Base-by-base conservation (phyloP, 2,797 vertebrate species). In the Leptatherina wallacei region DNA sequence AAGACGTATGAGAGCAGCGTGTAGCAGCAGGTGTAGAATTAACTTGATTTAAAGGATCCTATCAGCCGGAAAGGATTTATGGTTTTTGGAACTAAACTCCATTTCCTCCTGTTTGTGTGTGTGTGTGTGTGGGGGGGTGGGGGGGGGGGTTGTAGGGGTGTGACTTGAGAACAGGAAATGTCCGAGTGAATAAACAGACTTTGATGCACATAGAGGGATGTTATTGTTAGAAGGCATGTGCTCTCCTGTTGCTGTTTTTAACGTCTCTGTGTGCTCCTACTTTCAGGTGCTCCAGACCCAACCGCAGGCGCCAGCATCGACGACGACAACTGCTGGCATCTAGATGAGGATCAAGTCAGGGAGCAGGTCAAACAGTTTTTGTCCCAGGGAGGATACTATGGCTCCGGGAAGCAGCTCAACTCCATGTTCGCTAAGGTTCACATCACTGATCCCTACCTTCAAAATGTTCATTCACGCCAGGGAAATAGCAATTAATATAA, bases 361-460 rank as follows among this genome's bases (percentile, higher is more conserved):
- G 97, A 99, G 91, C 97, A 99, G 86, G 97, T 99, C 92, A 99
- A 98, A 86, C 96, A 98, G 87, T 99, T 99, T 89, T 95, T 99
- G 71, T 97, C 97, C 65, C 97, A 98, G 94, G 97, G 98, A 72
- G 97, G 98, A 65, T 98, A 99, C 94, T 98, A 98, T 51, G 96
- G 97, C 86, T 98, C 97, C 27, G 98, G 98, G 77, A 99, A 99
- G 90, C 98, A 99, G 79, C 97, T 99, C 87, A 99, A 97, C 93
- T 98, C 98, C 89, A 99, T 99, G 98, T 99, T 99, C 73, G 97
- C 92, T 2, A 93, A 93, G 92, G 92, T 93, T 81, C 5, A 5
- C 24, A 44, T 51, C 32, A 16, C 20, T 35, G n/a, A 36, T 49
- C 47, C 57, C 49, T 58, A 47, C 63, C 16, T 42, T 30, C 18